These are phyloP conservation scores for Coryphaenoides rupestris DNA, from an alignment of 2,113 vertebrate genomes.

Conservation along the genomic window DNA sequence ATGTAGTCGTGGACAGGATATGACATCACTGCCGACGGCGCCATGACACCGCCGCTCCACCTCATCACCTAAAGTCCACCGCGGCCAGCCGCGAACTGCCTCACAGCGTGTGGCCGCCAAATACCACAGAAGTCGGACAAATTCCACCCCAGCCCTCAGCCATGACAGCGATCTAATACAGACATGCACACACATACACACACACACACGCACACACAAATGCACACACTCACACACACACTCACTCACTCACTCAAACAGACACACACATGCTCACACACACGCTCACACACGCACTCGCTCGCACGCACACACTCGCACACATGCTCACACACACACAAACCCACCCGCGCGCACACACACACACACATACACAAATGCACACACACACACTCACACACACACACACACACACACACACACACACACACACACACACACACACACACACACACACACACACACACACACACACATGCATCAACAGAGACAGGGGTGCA, in stretches of 20 bases:
- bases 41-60: constrained; percentile 30
- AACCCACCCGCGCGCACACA: background rate
- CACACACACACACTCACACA: background rate
- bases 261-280: background rate
- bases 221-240: too few relatives aligned
- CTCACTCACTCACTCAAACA: too few relatives aligned
- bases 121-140: constrained; percentile 50
- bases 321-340: too few relatives aligned
- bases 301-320: background rate
- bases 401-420: background rate
- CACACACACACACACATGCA: background rate
- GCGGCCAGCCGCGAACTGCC: constrained; percentile 53
- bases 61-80: constrained; percentile 45
- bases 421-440: too few relatives aligned
- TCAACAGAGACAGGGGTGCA: background rate
- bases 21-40: constrained; percentile 51
- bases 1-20: constrained; percentile 37
- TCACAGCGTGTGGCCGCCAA: constrained; percentile 49
- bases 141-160: constrained; percentile 57
- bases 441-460: background rate
- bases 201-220: background rate
- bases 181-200: constrained; percentile 14
- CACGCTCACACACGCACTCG: background rate
- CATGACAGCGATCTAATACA: constrained; percentile 40
- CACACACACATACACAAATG: constrained; percentile 26